Conservation (phyloP, 2,113 vertebrate species). For the Chlorodrepanis virens region DNA sequence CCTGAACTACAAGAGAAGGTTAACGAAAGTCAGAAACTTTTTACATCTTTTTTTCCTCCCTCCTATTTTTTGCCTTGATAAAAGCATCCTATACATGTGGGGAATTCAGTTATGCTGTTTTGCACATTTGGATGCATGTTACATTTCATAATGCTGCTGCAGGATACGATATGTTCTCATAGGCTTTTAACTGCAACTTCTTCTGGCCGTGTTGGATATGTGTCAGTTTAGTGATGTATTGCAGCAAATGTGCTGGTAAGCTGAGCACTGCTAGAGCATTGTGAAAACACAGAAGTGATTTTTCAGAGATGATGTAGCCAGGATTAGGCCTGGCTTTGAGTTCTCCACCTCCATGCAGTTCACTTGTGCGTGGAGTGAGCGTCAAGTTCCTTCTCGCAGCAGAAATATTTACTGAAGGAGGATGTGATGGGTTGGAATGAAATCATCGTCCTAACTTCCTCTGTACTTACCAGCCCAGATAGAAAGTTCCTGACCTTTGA, state of each 20-base stretch:
- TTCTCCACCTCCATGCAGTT: neutral
- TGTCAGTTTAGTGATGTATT: neutral
- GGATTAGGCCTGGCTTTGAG: neutral
- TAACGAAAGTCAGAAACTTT: conserved; percentile 82
- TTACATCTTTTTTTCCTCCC: neutral
- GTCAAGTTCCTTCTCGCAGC: neutral
- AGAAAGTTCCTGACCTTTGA: neutral
- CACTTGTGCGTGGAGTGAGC: accelerated
- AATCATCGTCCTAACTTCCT: neutral
- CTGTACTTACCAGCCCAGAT: neutral
- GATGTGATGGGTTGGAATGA: neutral
- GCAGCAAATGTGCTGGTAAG: neutral
- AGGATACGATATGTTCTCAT: neutral
- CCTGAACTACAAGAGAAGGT: conserved; percentile 82
- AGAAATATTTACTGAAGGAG: neutral
- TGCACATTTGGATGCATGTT: neutral
- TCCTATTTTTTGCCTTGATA: neutral
- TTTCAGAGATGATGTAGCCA: neutral
- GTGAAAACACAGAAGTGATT: neutral
- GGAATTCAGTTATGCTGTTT: neutral
- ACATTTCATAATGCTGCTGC: neutral
- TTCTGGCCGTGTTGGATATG: neutral
- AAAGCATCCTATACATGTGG: neutral
- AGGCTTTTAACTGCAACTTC: neutral
- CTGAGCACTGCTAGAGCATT: neutral